A percentile compares a stretch with the other conserved stretches of the same genome.
phyloP scores from a whole-genome alignment of 1,140 invertebrate species.

The Eriocheir sinensis region DNA sequence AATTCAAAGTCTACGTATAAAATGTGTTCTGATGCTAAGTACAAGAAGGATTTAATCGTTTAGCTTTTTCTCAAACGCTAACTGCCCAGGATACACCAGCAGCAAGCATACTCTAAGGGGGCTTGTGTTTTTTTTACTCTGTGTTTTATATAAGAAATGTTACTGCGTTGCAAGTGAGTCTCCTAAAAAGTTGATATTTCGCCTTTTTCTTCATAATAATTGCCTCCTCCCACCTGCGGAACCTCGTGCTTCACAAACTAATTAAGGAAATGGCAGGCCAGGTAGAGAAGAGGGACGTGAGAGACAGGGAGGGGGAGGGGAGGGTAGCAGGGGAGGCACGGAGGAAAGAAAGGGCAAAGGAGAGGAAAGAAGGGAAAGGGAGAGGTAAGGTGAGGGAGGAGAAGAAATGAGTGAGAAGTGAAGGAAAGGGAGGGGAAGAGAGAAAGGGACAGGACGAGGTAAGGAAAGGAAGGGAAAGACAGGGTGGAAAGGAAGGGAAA shows the following conservation, averaged over 20 bases:
- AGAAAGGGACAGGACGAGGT: not conserved
- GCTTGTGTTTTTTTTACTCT: too few relatives aligned
- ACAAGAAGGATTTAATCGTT: too few relatives aligned
- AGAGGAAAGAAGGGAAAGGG: not conserved
- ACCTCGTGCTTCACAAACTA: not conserved
- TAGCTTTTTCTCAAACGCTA: too few relatives aligned
- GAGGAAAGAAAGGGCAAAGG: not conserved
- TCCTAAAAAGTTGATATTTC: not conserved
- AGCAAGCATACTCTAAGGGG: too few relatives aligned
- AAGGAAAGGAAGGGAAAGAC: not conserved
- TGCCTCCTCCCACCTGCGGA: not conserved
- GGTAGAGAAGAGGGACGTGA: too few relatives aligned
- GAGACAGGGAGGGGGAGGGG: not conserved
- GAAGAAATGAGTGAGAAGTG: not conserved
- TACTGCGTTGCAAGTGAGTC: not conserved
- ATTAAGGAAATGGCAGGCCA: not conserved
- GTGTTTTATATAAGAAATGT: too few relatives aligned
- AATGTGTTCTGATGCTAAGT: too few relatives aligned
- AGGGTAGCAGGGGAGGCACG: not conserved
- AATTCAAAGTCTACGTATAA: too few relatives aligned
- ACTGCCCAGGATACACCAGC: too few relatives aligned
- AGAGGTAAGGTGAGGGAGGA: too few relatives aligned
- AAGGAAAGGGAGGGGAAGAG: too few relatives aligned
- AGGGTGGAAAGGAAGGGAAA: not conserved
- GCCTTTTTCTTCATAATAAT: not conserved